Conservation (phyloP, 2,888 invertebrate species). For the Trissonchulus sp. region DNA sequence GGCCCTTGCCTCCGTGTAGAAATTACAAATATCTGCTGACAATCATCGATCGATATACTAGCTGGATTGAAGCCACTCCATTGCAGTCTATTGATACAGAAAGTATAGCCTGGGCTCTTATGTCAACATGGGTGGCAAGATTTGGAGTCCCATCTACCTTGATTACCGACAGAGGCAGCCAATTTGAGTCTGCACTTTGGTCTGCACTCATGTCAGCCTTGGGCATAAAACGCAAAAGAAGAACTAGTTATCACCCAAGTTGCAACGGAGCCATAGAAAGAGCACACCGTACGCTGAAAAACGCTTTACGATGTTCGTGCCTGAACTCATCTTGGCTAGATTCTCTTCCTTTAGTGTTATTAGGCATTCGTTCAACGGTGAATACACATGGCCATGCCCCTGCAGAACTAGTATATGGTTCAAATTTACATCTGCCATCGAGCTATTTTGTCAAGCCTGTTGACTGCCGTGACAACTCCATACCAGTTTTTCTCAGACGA, state of each 20-base stretch:
- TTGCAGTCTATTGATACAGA: background rate
- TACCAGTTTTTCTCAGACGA: background rate
- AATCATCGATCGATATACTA: constrained; percentile 14
- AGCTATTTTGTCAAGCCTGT: background rate
- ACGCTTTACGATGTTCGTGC: background rate
- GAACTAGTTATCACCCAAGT: constrained; percentile 15
- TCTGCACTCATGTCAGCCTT: background rate
- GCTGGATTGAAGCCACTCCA: constrained; percentile 21
- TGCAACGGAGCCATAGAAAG: constrained; percentile 16
- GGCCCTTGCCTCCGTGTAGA: constrained; percentile 10
- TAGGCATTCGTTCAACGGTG: constrained; percentile 10
- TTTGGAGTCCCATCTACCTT: constrained; percentile 16
- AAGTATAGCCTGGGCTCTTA: background rate
- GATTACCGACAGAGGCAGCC: constrained; percentile 10
- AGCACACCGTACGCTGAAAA: constrained; percentile 19
- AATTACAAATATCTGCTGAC: constrained; percentile 11
- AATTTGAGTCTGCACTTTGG: constrained; percentile 17
- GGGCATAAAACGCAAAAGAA: background rate
- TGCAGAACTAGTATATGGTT: constrained; percentile 15
- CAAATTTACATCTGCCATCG: constrained; percentile 9
- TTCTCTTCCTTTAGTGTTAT: constrained; percentile 19
- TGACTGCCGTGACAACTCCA: background rate
- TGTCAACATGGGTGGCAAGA: constrained; percentile 9
- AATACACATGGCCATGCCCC: background rate
- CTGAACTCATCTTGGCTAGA: background rate